Evolutionary conservation across 2,797 vertebrate genomes (phyloP).

Genomic region (Molossus molossus): DNA sequence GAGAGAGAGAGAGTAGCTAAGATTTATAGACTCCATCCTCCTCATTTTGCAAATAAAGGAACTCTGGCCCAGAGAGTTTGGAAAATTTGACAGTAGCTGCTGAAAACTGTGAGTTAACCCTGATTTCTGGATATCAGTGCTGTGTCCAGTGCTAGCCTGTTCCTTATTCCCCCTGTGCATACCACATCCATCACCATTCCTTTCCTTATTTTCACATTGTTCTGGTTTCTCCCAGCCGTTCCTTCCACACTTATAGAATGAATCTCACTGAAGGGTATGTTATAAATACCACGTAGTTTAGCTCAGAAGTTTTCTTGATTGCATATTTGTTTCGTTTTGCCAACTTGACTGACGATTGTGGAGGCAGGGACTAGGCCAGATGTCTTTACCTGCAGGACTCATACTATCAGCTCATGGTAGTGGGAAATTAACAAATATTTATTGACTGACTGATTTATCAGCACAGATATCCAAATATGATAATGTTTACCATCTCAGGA

Average conservation of each 20-base stretch:
- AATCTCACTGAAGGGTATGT: not conserved
- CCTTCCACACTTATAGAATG: not conserved
- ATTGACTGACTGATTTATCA: not conserved
- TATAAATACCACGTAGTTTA: not conserved
- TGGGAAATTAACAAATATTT: constrained; percentile 58
- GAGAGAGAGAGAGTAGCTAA: not conserved
- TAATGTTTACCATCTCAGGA: not conserved
- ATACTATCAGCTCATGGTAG: not conserved
- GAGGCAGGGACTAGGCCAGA: not conserved
- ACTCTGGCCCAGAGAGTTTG: not conserved
- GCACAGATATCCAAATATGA: not conserved
- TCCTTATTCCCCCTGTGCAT: not conserved
- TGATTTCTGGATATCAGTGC: not conserved
- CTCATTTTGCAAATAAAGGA: constrained; percentile 57
- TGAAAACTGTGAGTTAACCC: not conserved
- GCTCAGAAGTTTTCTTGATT: not conserved
- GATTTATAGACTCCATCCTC: not conserved
- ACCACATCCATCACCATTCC: not conserved
- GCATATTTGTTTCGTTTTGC: constrained; percentile 3
- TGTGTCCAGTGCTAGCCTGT: accelerated
- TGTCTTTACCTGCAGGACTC: constrained; percentile 6
- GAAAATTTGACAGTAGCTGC: not conserved
- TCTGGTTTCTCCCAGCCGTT: not conserved
- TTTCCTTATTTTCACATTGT: not conserved
- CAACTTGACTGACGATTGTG: not conserved